Evolutionary conservation across 2,797 vertebrate genomes (phyloP), one percentile per base, ranked within the genome.

Genomic region (Enteromius viviparus): DNA sequence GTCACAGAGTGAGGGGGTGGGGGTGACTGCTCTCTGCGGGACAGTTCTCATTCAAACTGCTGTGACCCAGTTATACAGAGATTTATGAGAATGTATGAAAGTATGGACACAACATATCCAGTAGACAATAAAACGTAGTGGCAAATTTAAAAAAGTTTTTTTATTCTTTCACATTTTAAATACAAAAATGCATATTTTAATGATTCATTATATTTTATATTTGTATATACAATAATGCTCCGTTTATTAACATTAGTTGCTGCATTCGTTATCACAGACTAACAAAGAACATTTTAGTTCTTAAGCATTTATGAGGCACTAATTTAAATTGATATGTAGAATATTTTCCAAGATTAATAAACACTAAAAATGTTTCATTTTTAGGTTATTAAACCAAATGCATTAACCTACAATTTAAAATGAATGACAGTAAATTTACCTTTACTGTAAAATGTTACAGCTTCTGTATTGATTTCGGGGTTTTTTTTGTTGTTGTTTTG

Each of bases 1-100:
- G 71, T 74, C 71, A n/a, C 49, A 53, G 11, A n/a, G 19, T 4
- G 71, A 37, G 49, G 71, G 72, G 32, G 49, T n/a, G 71, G 71
- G 65, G 71, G 6, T 15, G 72, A 55, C 6, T 19, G 32, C 71
- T 74, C 49, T 75, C 49, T 37, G 49, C 6, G 6, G 71, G 71
- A 75, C 49, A 37, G 19, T 72, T 74, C 32, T 14, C 49, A 55
- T 75, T 75, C 19, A 37, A 75, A 75, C 14, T 75, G 32, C 7
- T 75, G 21, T 75, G 72, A n/a, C 49, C 49, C 72, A 37, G 49
- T 55, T 55, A 37, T 51, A 19, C 21, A 12, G 23, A 45, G 69
- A 32, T n/a, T 74, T 9, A 55, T 55, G 19, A 55, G 21, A 55
- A 75, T 51, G 15, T 29, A 51, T 11, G 4, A 37, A 75, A 37